Base-by-base conservation (phyloP, 2,888 invertebrate genomes). In the Idaea dimidiata region DNA sequence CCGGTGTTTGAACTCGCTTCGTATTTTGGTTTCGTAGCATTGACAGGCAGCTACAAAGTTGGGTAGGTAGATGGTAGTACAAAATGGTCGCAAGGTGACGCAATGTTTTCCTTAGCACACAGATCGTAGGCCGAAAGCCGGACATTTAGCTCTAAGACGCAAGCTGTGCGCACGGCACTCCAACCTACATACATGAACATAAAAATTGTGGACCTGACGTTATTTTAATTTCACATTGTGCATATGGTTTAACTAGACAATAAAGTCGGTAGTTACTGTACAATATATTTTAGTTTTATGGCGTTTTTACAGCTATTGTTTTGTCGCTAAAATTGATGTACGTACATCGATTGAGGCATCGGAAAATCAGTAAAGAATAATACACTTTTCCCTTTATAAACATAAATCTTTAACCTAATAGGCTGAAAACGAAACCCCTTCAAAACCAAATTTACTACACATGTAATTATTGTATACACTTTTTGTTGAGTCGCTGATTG, bases 101-200 rank as follows among this genome's bases (percentile, higher is more conserved):
- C 74, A 89, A 91, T 87, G 76, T 89, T 87, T 88, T 84, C 77
- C 81, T 79, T 78, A 71, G 69, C 74, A 69, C 76, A 76, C 73
- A 77, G 80, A 73, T 73, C 84, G 88, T 88, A 86, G 88, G 87
- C 82, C 71, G 85, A 84, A 82, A 87, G 84, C 84, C 87, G 89
- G 86, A 89, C 85, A 83, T 86, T 80, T 81, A 80, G 80, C 75
- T 79, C 79, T 80, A 80, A 81, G 77, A 80, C 80, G 79, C 78
- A 76, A 82, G 80, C 81, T 83, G 78, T 90, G 90, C 91, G 82
- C 91, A 91, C 91, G 90, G 89, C 89, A 88, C 91, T 82, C 72
- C 86, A 87, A 85, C 87, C 89, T 86, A 89, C 86, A 87, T 86
- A 86, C 81, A 87, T 80, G 83, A 83, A 84, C 84, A 83, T 88